Base-by-base conservation (phyloP, 2,888 invertebrate species). In the Gibbula magus region DNA sequence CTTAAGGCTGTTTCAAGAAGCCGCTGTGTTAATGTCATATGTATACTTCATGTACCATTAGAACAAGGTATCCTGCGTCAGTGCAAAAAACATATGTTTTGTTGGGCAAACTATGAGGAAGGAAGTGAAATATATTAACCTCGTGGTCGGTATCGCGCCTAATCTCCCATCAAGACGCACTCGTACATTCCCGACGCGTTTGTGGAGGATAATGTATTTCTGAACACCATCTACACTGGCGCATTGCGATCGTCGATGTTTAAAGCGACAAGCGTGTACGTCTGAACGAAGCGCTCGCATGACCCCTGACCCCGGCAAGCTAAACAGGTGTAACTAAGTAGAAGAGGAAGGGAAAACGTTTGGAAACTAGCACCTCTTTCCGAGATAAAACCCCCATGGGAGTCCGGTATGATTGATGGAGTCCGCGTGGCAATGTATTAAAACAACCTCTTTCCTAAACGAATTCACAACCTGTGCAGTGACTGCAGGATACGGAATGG, bases 21-120 rank as follows among this genome's bases (percentile, higher is more conserved):
- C 70, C 16, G 77, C 61, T 61, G 77, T 45, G 77, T 45, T 39
- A 61, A 77, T 61, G 77, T 66, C 77, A 77, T 77, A 45, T 45
- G 20, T 39, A 45, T 45, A 66, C 45, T 77, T 77, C 61, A 61
- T 66, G 66, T 66, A 45, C 52, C 77, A 77, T 77, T 77, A 66
- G 61, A 51, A 77, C 39, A 22, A 61, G 77, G 77, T 54, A 77
- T 77, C 66, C 61, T 77, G 77, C 77, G 51, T 66, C 45, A 66
- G 22, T 61, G 77, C 77, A 25, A 77, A 77, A 32, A 77, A 77
- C 77, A 77, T 77, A 77, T 77, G 77, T 77, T 77, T 61, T 18
- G 77, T 77, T 39, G 52, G 61, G 56, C 61, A 75, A 66, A 77
- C 32, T 70, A 35, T 35, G 20, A 39, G 32, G 70, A 35, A 70